Evolutionary conservation across 2,888 invertebrate genomes (phyloP), one percentile per base, ranked within the genome.

Genomic region (Steinernema hermaphroditum): DNA sequence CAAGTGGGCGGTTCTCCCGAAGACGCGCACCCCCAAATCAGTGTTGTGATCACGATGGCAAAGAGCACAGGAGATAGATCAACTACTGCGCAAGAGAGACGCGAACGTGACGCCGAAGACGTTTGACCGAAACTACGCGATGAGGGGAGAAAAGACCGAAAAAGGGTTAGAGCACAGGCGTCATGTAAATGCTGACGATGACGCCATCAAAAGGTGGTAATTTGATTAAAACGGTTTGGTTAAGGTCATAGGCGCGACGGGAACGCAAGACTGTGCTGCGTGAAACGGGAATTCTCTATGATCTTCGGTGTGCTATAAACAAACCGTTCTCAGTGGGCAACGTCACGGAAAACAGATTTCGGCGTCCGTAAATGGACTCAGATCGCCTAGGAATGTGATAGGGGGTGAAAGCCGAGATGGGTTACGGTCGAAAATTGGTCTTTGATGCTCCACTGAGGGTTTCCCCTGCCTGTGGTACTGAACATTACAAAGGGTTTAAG

Each of bases 271-370:
- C 27, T 62, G 62, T 27, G 62, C 27, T 54, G 34, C 27, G 34
- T 16, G 27, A 29, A 62, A 32, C 37, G 37, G 37, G 29, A 62
- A 16, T 62, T 29, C 27, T 32, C 14, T 22, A 32, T 62, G 62
- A 62, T 62, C 62, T 62, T 62, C 62, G 62, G 34, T 62, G 62
- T 62, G 50, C 62, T 46, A 62, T 62, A 62, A 62, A 62, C 62
- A 62, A 62, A 62, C 62, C 62, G 62, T 62, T 62, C 62, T 32
- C 6, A 8, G 29, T 14, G 34, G 12, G 22, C 32, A 62, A 62
- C 32, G 62, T 62, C 32, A 62, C 62, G 62, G 62, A 32, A 62
- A 62, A 62, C 62, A 62, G 62, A 62, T 34, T 62, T 62, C 32
- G 16, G 16, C 16, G 16, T 12, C 50, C 50, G 50, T 50, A 50